phyloP scores from a whole-genome alignment of 2,113 vertebrate genomes.

The Alosa alosa region DNA sequence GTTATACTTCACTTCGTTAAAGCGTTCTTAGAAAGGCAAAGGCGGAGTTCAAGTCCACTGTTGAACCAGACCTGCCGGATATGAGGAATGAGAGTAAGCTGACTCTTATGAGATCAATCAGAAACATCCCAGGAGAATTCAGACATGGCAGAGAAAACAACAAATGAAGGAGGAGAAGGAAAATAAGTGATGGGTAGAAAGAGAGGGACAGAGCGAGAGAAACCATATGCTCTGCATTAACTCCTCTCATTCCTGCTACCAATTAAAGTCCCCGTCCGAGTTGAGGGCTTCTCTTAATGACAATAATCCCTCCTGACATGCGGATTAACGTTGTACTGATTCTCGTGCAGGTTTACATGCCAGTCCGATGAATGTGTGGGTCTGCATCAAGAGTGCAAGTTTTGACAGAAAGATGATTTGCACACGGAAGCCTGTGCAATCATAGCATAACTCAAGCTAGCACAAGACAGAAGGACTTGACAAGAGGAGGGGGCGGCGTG shows the following conservation, averaged over 20 bases:
- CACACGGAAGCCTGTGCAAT: neutral
- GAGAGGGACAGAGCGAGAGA: neutral
- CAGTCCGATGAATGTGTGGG: neutral
- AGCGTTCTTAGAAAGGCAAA: neutral
- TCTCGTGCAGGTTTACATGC: constrained; percentile 21
- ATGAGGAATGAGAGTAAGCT: neutral
- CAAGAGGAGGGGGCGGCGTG: neutral
- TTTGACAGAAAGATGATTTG: neutral
- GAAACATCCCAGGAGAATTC: neutral
- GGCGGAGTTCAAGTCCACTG: neutral
- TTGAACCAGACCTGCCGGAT: neutral
- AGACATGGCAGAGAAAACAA: neutral
- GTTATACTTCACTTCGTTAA: neutral
- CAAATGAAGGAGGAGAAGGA: constrained; percentile 17
- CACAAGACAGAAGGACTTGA: neutral
- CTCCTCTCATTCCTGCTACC: constrained; percentile 32
- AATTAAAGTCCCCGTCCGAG: constrained; percentile 21
- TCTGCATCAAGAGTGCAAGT: neutral
- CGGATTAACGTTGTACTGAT: neutral
- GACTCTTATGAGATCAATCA: neutral
- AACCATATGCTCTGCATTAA: constrained; percentile 34
- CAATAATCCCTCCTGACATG: constrained; percentile 22
- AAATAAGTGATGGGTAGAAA: constrained; percentile 23
- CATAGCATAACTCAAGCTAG: neutral
- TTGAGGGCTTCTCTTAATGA: neutral